Evolutionary conservation across 1,140 invertebrate genomes (phyloP).

Genomic region (Andrena cerasifolii): DNA sequence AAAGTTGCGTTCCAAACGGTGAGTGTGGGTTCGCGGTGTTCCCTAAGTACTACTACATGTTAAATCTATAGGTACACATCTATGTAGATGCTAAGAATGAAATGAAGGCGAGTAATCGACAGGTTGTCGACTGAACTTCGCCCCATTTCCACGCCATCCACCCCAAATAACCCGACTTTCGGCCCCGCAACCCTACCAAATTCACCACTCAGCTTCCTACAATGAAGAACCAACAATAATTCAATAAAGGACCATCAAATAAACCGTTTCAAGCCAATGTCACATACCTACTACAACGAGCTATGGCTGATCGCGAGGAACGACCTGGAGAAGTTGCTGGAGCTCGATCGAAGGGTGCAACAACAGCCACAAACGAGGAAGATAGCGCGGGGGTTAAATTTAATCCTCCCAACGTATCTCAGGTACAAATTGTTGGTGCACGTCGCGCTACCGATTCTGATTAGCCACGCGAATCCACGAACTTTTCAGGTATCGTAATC

Average conservation of each 20-base stretch:
- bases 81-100: background rate
- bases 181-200: background rate
- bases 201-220: background rate
- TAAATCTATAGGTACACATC: too few relatives aligned
- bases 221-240: background rate
- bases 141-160: background rate
- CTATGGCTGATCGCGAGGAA: slow-evolving; percentile 71
- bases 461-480: background rate
- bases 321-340: slow-evolving; percentile 68
- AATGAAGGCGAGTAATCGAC: background rate
- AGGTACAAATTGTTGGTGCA: slow-evolving; percentile 16
- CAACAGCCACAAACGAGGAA: slow-evolving; percentile 23
- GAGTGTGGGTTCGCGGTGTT: too few relatives aligned
- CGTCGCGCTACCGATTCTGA: background rate
- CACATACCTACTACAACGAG: slow-evolving; percentile 65
- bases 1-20: too few relatives aligned
- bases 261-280: slow-evolving; percentile 63
- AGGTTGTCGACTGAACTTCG: slow-evolving; percentile 19
- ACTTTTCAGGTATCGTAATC: slow-evolving; percentile 71
- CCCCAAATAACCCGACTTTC: slow-evolving; percentile 2
- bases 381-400: slow-evolving; percentile 20
- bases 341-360: slow-evolving; percentile 64
- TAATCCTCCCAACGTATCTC: slow-evolving; percentile 46
- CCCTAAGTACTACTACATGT: too few relatives aligned
- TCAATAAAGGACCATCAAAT: background rate